Conservation (phyloP, 1,140 invertebrate species). For the Zaprionus capensis region DNA sequence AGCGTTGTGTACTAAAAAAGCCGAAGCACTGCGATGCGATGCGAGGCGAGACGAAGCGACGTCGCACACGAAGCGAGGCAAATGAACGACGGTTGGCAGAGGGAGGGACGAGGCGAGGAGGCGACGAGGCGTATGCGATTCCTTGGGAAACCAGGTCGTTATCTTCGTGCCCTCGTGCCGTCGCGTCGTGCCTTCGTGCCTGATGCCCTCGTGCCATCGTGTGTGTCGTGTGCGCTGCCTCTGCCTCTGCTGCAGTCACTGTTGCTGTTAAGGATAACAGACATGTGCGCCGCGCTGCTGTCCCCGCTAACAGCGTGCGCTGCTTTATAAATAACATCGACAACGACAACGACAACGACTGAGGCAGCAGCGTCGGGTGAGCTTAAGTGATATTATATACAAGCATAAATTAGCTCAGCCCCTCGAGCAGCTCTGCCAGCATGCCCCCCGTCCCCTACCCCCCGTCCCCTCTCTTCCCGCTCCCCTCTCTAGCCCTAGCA, state of each 20-base stretch:
- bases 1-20: conserved; percentile 42
- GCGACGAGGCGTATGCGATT: conserved; percentile 2
- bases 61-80: neutral
- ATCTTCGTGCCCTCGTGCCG: conserved; percentile 49
- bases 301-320: conserved; percentile 2
- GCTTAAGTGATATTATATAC: conserved; percentile 57
- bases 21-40: neutral
- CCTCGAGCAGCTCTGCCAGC: neutral
- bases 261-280: conserved; percentile 49
- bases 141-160: conserved; percentile 51
- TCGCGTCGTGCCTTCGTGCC: neutral
- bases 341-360: neutral
- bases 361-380: conserved; percentile 12
- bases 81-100: neutral
- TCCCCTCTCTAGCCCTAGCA: neutral
- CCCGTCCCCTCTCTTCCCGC: neutral
- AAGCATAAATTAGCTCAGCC: conserved; percentile 48
- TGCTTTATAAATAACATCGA: conserved; percentile 34
- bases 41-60: conserved; percentile 23
- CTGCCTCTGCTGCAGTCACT: neutral
- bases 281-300: neutral
- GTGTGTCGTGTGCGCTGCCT: neutral
- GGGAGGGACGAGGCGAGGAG: neutral
- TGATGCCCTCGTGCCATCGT: conserved; percentile 10
- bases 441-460: neutral